Evolutionary conservation across 2,888 invertebrate species (phyloP), one percentile per base, ranked within the genome.

Genomic region (Ormyrus thymus): DNA sequence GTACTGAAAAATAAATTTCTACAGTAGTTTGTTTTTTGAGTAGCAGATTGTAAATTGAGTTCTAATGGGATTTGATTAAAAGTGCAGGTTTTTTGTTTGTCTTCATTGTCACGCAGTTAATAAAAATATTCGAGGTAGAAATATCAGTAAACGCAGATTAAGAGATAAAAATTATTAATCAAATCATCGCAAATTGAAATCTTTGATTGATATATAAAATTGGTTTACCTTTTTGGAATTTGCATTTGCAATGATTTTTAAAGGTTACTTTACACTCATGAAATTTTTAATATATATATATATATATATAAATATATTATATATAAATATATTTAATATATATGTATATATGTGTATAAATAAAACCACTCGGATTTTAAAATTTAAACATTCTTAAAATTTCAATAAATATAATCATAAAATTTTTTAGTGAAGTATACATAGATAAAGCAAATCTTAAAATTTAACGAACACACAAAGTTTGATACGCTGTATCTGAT

Each of bases 91-190:
- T 68, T 59, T 68, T 55, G 56, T 64, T 64, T 74, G 50, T 74
- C 43, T 55, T 50, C 55, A 70, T 77, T 74, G 53, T 73, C 56
- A 71, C 50, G 53, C 55, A 78, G 46, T 61, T 69, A 58, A 76
- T 79, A 62, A 68, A 75, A 80, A 66, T 75, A 70, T 59, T 73
- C 43, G 73, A 74, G 62, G 59, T 76, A 65, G 58, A 80, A 72
- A 75, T 75, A 61, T 69, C 64, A 73, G 48, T 59, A 65, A 76
- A 65, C 64, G 15, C 68, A 68, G 61, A 66, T 74, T 45, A 58
- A 59, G 56, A 56, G 10, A 29, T 64, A 64, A 10, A 78, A 51
- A 74, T 78, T 61, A 59, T 61, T 9, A 68, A 78, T 78, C 11
- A 62, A 69, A 66, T 55, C 15, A 70, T 77, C 56, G 13, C 48